These are phyloP conservation scores for Quiscalus mexicanus DNA, from an alignment of 2,113 vertebrate genomes.

Conservation along the genomic window DNA sequence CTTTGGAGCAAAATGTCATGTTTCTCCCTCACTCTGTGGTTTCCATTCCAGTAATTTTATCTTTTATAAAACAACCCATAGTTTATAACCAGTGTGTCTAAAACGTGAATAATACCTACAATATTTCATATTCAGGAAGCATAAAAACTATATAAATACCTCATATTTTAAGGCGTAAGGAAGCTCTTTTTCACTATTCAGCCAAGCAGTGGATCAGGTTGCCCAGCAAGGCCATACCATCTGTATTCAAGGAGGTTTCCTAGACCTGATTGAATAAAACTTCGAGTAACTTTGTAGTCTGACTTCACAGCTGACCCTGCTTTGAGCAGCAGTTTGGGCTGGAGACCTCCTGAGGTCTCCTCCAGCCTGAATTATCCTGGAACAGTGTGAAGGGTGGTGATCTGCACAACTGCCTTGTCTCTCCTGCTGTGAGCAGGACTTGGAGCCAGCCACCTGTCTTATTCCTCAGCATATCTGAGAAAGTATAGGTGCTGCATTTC, in stretches of 20 bases:
- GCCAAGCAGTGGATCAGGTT: neutral
- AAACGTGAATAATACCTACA: neutral
- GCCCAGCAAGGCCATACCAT: neutral
- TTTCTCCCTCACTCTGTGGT: neutral
- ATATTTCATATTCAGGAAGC: neutral
- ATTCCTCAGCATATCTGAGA: neutral
- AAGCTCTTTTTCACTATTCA: neutral
- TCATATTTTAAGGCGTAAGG: neutral
- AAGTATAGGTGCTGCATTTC: neutral
- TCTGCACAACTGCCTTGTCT: neutral
- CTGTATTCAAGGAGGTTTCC: neutral
- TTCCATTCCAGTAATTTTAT: neutral
- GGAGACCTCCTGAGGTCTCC: neutral
- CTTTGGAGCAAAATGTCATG: neutral
- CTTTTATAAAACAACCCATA: neutral
- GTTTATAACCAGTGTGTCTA: neutral
- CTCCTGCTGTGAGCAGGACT: neutral
- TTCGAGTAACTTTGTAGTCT: neutral
- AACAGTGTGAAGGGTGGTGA: neutral
- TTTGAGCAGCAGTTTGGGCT: neutral
- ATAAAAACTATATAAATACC: neutral
- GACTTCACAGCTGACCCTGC: neutral
- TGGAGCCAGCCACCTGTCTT: neutral
- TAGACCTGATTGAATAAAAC: neutral
- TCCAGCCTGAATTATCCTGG: neutral